Conservation (phyloP, 1,140 invertebrate genomes). For the Dendrolimus punctatus region DNA sequence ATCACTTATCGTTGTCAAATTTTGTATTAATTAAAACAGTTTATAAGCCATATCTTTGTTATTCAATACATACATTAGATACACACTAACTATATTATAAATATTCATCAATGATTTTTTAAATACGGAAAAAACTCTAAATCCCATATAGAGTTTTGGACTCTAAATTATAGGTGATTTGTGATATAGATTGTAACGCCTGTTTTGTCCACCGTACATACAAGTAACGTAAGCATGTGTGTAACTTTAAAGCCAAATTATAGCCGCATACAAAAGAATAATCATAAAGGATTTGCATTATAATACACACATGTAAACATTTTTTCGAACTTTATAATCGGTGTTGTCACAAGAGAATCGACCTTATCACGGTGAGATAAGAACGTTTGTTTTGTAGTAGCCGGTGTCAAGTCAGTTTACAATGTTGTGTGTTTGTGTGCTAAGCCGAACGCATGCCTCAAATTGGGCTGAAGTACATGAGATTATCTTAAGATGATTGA, state of each 20-base stretch:
- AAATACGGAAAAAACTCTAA: too few species aligned
- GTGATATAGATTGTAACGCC: neutral
- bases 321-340: too few species aligned
- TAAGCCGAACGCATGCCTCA: conserved; percentile 59
- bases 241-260: conserved; percentile 26
- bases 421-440: conserved; percentile 35
- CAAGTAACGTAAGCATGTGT: conserved; percentile 8
- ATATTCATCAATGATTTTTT: too few species aligned
- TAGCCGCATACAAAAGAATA: conserved; percentile 29
- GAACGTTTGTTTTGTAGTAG: neutral
- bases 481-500: conserved; percentile 78
- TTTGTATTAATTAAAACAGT: too few species aligned
- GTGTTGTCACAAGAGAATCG: too few species aligned
- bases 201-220: too few species aligned
- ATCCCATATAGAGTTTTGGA: too few species aligned
- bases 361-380: too few species aligned
- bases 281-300: conserved; percentile 34
- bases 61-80: too few species aligned
- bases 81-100: too few species aligned
- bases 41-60: too few species aligned
- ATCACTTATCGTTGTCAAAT: too few species aligned
- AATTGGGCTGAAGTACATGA: conserved; percentile 73
- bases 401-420: neutral
- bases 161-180: neutral
- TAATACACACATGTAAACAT: conserved; percentile 17